Evolutionary conservation across 2,888 invertebrate genomes (phyloP), one percentile per base, ranked within the genome.

Genomic region (Drosophila monieri): DNA sequence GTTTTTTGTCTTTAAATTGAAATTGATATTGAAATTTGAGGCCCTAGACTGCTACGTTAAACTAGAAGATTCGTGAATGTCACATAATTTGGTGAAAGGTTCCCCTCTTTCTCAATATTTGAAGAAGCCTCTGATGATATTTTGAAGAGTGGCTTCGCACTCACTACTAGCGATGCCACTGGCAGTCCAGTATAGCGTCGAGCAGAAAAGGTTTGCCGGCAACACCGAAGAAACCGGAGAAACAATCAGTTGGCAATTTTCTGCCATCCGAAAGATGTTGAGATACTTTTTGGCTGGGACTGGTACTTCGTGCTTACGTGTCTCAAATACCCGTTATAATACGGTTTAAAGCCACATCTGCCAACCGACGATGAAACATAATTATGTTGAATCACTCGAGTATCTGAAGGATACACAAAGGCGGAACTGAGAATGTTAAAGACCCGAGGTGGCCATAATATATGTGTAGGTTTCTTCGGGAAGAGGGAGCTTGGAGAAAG

Each of bases 211-310:
- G 27, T 27, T 27, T 27, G 27, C 9, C 27, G n/a, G 35, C n/a
- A 70, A 57, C 48, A 37, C 57, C 15, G 44, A 68, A 68, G 39
- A 41, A 78, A 69, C 73, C 78, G 55, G 67, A 66, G 68, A 64
- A 78, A 81, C 81, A 83, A 85, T 85, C 80, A 46, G 74, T 57
- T 69, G 69, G 60, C 69, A 68, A 73, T 73, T 73, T 81, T 52
- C 78, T 65, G 74, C 18, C 43, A 57, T 41, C 35, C 78, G 76
- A 79, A 69, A 61, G 67, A 76, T 81, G 80, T 77, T 80, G 74
- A 84, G 76, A 80, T 84, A 80, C 83, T 48, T 61, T 78, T 83
- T 75, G 75, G 83, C 84, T 77, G 83, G 78, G 80, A 83, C 84
- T 80, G 76, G 74, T 80, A 69, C 76, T 85, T 80, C 76, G 79